Conservation (phyloP, 2,888 invertebrate genomes). For the Ennomos erosarius region DNA sequence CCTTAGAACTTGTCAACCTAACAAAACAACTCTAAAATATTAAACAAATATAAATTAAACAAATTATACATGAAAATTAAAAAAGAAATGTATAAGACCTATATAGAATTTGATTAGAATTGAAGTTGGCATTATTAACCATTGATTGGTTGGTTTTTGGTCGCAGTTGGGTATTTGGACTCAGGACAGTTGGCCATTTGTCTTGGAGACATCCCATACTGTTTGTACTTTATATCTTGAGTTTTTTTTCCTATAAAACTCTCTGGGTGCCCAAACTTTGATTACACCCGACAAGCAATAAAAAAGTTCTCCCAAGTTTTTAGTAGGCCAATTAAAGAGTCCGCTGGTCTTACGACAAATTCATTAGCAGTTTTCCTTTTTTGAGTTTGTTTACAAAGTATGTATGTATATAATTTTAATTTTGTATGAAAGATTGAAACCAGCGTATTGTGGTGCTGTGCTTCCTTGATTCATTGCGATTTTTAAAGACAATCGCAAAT, state of each 20-base stretch:
- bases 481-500: too few species aligned
- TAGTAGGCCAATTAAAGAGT: constrained; percentile 64
- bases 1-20: too few species aligned
- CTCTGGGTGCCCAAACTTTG: constrained; percentile 58
- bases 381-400: constrained; percentile 42
- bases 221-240: constrained; percentile 13
- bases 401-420: constrained; percentile 30
- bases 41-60: too few species aligned
- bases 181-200: neutral
- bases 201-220: constrained; percentile 10
- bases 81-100: too few species aligned
- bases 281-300: constrained; percentile 63
- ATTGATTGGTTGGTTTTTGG: too few species aligned
- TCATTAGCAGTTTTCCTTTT: constrained; percentile 57
- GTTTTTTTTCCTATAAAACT: constrained; percentile 55
- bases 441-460: constrained; percentile 1
- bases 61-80: too few species aligned
- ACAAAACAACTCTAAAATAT: too few species aligned
- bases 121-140: too few species aligned
- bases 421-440: constrained; percentile 34
- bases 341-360: constrained; percentile 55
- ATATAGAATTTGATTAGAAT: too few species aligned
- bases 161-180: too few species aligned
- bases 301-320: constrained; percentile 55
- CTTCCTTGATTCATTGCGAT: too few species aligned